phyloP scores from a whole-genome alignment of 1,140 invertebrate species.

The Matsumurasca onukii region DNA sequence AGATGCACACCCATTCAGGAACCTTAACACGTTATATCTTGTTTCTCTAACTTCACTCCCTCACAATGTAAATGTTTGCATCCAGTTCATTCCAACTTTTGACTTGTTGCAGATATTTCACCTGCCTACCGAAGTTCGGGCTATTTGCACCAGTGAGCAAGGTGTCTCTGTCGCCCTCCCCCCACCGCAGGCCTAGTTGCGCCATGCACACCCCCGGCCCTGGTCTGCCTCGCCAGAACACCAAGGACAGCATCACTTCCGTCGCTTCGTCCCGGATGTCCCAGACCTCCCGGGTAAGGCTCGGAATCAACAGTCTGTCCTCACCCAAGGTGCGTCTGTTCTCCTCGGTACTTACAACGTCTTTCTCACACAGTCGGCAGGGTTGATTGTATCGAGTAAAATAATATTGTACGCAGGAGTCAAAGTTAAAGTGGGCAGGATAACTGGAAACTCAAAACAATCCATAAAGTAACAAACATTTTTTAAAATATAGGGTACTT shows the following conservation, averaged over 20 bases:
- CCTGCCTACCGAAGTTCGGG: constrained; percentile 86
- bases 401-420: too few relatives aligned
- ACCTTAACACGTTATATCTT: too few relatives aligned
- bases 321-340: constrained; percentile 5
- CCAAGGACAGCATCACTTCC: constrained; percentile 82
- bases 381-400: background rate
- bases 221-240: constrained; percentile 63
- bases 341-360: too few relatives aligned
- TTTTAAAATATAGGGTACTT: too few relatives aligned
- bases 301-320: constrained; percentile 57
- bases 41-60: too few relatives aligned
- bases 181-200: constrained; percentile 58
- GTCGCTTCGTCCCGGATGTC: constrained; percentile 58
- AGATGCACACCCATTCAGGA: too few relatives aligned
- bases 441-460: too few relatives aligned
- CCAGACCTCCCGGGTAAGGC: constrained; percentile 59
- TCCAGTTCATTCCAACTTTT: too few relatives aligned
- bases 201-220: constrained; percentile 59
- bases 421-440: too few relatives aligned
- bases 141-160: constrained; percentile 90
- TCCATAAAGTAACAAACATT: too few relatives aligned
- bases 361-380: background rate
- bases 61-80: too few relatives aligned
- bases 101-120: constrained; percentile 90
- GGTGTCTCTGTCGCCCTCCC: constrained; percentile 78